A percentile compares a stretch with the other conserved stretches of the same genome.
phyloP scores from a whole-genome alignment of 2,888 invertebrate genomes.

The Macrophya alboannulata region DNA sequence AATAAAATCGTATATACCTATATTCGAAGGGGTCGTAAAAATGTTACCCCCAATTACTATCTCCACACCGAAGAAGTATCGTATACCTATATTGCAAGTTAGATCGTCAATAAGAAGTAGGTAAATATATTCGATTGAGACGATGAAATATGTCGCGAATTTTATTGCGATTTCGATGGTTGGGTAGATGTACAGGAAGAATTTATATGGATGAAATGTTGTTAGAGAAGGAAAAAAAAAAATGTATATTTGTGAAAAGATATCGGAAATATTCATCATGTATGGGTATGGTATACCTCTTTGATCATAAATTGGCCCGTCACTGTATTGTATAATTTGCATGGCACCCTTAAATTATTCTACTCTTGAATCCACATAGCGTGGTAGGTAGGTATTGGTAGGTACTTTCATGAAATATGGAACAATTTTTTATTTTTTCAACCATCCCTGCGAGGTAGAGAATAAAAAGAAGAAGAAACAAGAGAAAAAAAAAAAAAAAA shows the following conservation, averaged over 20 bases:
- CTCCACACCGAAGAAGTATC: neutral
- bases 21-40: neutral
- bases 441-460: neutral
- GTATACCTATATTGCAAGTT: neutral
- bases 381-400: neutral
- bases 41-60: neutral
- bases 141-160: neutral
- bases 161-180: neutral
- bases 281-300: neutral
- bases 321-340: conserved; percentile 44
- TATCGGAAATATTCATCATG: conserved; percentile 27
- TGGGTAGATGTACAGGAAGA: neutral
- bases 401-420: conserved; percentile 41
- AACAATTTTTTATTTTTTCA: conserved; percentile 6
- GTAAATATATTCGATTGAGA: neutral
- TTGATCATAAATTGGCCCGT: conserved; percentile 47
- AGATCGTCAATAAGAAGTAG: neutral
- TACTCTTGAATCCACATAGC: conserved; percentile 17
- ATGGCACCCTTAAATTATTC: conserved; percentile 43
- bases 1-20: neutral
- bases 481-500: neutral
- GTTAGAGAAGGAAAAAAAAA: neutral
- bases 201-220: neutral
- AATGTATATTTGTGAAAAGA: neutral
- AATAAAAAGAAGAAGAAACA: conserved; percentile 28